A percentile compares a stretch with the other conserved stretches of the same genome.
These are phyloP conservation scores for Heliothis peltigera DNA, from an alignment of 2,888 invertebrate genomes.

Conservation along the genomic window DNA sequence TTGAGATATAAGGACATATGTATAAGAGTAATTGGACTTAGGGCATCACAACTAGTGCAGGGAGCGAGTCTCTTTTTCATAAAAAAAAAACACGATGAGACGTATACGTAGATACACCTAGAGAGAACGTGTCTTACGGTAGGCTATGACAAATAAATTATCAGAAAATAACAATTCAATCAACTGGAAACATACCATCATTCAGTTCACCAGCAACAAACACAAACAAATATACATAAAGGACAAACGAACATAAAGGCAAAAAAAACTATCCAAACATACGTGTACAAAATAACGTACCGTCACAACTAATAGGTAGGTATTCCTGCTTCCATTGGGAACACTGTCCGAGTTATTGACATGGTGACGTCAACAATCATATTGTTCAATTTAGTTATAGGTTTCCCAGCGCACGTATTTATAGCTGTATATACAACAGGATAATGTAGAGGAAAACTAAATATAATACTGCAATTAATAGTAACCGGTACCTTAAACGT, in stretches of 20 bases:
- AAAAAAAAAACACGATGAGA: no score
- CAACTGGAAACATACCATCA: no score
- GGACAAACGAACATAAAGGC: background rate
- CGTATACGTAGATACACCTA: background rate
- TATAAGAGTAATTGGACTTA: no score
- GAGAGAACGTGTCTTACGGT: background rate
- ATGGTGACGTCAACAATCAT: conserved; percentile 6
- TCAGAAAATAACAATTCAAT: background rate
- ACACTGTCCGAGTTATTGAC: conserved; percentile 11
- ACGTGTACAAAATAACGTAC: background rate
- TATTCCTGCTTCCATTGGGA: background rate
- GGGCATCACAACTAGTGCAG: no score
- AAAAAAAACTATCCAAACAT: background rate
- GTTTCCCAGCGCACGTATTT: conserved; percentile 4
- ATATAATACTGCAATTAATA: no score
- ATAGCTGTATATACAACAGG: background rate
- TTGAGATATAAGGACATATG: no score
- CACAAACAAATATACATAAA: no score
- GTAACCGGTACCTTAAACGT: no score
- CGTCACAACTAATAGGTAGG: background rate
- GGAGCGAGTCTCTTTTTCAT: no score
- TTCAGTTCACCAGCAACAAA: no score
- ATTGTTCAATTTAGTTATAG: conserved; percentile 18
- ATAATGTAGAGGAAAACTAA: no score
- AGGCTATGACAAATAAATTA: background rate